Conservation (phyloP, 2,113 vertebrate genomes). For the Sigmodon hispidus region DNA sequence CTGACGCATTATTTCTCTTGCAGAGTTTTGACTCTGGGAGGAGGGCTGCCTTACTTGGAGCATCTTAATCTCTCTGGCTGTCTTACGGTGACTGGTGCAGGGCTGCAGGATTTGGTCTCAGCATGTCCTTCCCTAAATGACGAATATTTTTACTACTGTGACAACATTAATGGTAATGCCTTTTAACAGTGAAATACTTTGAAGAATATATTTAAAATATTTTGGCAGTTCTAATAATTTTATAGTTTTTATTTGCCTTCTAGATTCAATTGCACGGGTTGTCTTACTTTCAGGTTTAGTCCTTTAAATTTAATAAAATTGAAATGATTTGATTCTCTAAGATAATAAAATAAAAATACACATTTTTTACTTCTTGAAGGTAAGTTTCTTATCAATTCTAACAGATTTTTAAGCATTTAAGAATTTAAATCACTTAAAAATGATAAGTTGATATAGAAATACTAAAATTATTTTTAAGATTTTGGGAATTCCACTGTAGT, state of each 20-base stretch:
- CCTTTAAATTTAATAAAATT: conserved; percentile 61
- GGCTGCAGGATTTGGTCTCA: conserved; percentile 95
- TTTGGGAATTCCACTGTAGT: background rate
- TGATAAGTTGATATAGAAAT: conserved; percentile 12
- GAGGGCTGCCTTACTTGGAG: conserved; percentile 94
- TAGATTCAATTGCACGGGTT: background rate
- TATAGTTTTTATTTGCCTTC: conserved; percentile 48
- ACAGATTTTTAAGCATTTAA: background rate
- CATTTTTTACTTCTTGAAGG: conserved; percentile 45
- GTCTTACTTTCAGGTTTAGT: conserved; percentile 48
- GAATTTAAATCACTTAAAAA: conserved; percentile 21
- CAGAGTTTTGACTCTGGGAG: conserved; percentile 94
- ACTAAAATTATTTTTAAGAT: background rate
- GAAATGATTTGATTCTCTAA: conserved; percentile 33
- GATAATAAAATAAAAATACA: conserved; percentile 28
- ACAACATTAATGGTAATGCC: conserved; percentile 98
- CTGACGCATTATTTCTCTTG: conserved; percentile 71
- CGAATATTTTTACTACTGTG: conserved; percentile 99
- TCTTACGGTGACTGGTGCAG: conserved; percentile 94
- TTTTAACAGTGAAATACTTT: conserved; percentile 41
- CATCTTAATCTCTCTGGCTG: conserved; percentile 98
- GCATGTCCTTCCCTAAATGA: conserved; percentile 96
- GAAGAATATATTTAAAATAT: background rate
- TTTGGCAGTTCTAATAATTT: conserved; percentile 45
- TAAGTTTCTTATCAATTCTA: conserved; percentile 31